Percentiles rank a stretch among this genome's conserved stretches.
These are phyloP conservation scores for Epistrophe eligans DNA, from an alignment of 2,888 invertebrate species.

Conservation along the genomic window DNA sequence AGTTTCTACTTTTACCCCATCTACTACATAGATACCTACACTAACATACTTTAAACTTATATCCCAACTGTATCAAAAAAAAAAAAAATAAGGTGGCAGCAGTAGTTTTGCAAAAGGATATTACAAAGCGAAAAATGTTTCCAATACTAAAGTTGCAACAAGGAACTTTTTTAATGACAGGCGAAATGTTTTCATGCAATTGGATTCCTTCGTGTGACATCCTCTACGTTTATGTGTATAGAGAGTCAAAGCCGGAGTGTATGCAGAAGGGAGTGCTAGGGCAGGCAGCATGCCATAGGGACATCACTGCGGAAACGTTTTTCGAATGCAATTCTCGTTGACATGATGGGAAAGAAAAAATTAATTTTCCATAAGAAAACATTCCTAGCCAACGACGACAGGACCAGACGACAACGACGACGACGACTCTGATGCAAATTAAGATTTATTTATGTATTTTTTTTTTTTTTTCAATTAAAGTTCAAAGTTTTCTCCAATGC, in stretches of 20 bases:
- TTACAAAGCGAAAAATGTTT: conserved; percentile 35
- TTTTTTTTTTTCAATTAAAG: conserved; percentile 43
- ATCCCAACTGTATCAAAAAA: background rate
- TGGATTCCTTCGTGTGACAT: conserved; percentile 57
- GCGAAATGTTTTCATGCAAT: conserved; percentile 73
- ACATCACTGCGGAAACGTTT: conserved; percentile 37
- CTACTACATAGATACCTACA: background rate
- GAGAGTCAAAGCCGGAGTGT: background rate
- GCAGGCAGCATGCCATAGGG: conserved; percentile 28
- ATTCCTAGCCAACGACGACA: conserved; percentile 29
- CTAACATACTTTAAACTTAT: background rate
- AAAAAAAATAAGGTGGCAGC: conserved; percentile 24
- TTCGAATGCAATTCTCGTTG: conserved; percentile 60
- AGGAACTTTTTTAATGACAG: conserved; percentile 64
- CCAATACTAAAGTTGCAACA: conserved; percentile 62
- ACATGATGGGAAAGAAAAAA: conserved; percentile 43
- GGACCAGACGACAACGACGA: conserved; percentile 14
- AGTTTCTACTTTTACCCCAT: conserved; percentile 49
- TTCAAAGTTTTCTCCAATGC: conserved; percentile 54
- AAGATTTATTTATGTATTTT: conserved; percentile 62
- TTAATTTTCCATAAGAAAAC: conserved; percentile 73
- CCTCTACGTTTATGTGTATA: background rate
- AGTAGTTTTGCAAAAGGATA: conserved; percentile 33
- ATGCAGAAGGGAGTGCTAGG: too few relatives aligned
- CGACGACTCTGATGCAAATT: conserved; percentile 66